Conservation (phyloP, 2,888 invertebrate genomes). For the Pinctada fucata region DNA sequence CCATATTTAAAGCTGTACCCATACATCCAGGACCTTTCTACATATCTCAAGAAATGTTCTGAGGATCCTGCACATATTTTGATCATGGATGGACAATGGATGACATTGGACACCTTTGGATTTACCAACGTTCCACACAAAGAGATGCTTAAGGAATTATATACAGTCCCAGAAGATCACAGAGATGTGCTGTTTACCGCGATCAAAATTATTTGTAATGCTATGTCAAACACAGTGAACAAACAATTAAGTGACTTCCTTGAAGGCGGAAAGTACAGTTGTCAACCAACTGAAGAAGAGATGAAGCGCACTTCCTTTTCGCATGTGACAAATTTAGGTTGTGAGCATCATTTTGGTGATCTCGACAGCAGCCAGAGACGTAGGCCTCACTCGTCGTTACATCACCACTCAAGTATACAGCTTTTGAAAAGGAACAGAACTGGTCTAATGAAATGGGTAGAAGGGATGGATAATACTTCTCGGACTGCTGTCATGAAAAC, state of each 20-base stretch:
- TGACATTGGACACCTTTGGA: background rate
- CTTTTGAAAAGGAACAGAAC: constrained; percentile 45
- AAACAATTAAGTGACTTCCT: constrained; percentile 16
- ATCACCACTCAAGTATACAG: constrained; percentile 49
- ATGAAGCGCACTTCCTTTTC: constrained; percentile 36
- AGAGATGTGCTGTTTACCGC: constrained; percentile 17
- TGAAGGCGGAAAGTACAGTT: background rate
- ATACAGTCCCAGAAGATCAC: background rate
- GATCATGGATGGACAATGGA: background rate
- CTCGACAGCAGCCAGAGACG: constrained; percentile 45
- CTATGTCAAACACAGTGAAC: constrained; percentile 2
- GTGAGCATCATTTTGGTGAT: constrained; percentile 56
- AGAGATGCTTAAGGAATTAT: background rate
- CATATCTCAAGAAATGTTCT: constrained; percentile 18
- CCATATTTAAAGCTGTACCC: constrained; percentile 40
- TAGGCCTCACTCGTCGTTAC: constrained; percentile 45
- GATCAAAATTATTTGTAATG: background rate
- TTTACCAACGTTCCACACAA: background rate
- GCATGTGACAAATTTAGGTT: constrained; percentile 43
- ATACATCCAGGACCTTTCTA: constrained; percentile 13
- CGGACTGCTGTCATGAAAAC: constrained; percentile 14
- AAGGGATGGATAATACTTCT: constrained; percentile 30
- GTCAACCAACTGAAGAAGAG: constrained; percentile 17
- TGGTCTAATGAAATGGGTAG: constrained; percentile 40
- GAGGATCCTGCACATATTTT: constrained; percentile 9